phyloP scores from a whole-genome alignment of 2,113 vertebrate genomes.

The Chionomys nivalis region DNA sequence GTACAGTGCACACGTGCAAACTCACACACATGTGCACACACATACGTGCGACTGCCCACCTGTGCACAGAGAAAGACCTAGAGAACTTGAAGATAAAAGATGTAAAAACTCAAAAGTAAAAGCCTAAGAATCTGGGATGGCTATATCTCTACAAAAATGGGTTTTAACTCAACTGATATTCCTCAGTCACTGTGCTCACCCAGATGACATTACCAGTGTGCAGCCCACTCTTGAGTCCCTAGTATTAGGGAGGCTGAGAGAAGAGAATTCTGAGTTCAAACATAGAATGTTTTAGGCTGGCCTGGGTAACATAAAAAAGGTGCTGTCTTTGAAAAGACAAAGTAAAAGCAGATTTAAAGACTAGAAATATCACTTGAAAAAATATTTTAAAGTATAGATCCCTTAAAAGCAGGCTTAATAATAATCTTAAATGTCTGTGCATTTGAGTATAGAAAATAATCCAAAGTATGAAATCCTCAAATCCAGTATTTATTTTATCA shows the following conservation, averaged over 20 bases:
- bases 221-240: not conserved
- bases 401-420: not conserved
- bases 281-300: not conserved
- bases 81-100: not conserved
- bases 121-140: not conserved
- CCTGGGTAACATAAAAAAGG: not conserved
- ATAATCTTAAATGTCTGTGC: not conserved
- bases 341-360: constrained; percentile 14
- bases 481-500: not conserved
- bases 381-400: not conserved
- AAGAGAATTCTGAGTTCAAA: not conserved
- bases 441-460: constrained; percentile 34
- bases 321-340: not conserved
- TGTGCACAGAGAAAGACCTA: not conserved
- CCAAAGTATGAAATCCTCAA: not conserved
- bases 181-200: not conserved
- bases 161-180: not conserved
- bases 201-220: not conserved
- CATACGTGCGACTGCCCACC: not conserved
- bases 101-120: not conserved
- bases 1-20: not conserved
- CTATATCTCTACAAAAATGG: not conserved
- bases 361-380: constrained; percentile 19
- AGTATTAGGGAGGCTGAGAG: not conserved
- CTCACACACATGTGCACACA: not conserved